Evolutionary conservation across 2,888 invertebrate species (phyloP).

Genomic region (Phragmatobia fuliginosa): DNA sequence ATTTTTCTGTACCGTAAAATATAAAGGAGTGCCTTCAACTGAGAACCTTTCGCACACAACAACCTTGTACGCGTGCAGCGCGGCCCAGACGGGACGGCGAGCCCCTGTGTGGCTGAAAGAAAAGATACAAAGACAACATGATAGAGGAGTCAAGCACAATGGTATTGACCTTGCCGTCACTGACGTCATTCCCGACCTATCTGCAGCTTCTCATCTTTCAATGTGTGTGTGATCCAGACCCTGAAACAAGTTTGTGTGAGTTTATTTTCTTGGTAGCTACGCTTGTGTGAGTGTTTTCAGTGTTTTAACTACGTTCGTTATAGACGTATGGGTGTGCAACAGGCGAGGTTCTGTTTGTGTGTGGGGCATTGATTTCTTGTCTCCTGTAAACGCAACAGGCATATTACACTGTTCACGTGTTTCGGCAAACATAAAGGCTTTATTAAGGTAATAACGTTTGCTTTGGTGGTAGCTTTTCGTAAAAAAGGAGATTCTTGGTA

Average conservation of each 20-base stretch:
- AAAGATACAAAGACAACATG: conserved; percentile 37
- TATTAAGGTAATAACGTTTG: conserved; percentile 46
- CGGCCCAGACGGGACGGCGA: conserved; percentile 76
- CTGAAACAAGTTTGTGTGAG: conserved; percentile 70
- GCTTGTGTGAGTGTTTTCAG: conserved; percentile 36
- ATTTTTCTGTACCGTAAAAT: conserved; percentile 39
- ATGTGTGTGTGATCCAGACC: conserved; percentile 83
- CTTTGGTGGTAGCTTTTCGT: conserved; percentile 29
- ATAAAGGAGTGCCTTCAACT: conserved; percentile 29
- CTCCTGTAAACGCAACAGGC: conserved; percentile 73
- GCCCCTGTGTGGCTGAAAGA: conserved; percentile 65
- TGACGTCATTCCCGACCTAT: conserved; percentile 89
- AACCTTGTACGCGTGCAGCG: conserved; percentile 63
- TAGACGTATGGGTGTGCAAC: conserved; percentile 66
- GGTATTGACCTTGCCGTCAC: conserved; percentile 84
- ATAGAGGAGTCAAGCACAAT: conserved; percentile 63
- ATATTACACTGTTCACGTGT: conserved; percentile 51
- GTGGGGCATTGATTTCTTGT: conserved; percentile 78
- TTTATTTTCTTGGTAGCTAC: conserved; percentile 41
- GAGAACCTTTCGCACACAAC: conserved; percentile 45
- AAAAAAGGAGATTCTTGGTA: conserved; percentile 25
- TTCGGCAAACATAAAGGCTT: conserved; percentile 41
- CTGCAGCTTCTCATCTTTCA: conserved; percentile 73
- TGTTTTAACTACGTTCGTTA: conserved; percentile 45
- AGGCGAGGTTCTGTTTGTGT: conserved; percentile 63